These are phyloP conservation scores for Thyatira batis DNA, from an alignment of 2,888 invertebrate genomes.

Conservation along the genomic window DNA sequence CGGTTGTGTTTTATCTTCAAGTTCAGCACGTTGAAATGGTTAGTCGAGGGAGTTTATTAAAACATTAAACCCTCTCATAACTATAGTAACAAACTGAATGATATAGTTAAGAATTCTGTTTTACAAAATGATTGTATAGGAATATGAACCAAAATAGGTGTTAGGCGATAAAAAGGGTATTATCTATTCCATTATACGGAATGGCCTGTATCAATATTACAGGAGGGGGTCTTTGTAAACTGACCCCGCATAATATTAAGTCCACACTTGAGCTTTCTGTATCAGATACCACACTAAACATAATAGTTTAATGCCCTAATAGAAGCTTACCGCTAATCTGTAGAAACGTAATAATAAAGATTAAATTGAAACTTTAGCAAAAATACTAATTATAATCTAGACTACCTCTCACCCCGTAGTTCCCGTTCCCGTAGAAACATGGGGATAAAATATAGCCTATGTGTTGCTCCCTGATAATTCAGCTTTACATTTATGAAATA, in stretches of 20 bases:
- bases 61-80: not conserved
- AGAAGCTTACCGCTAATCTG: not conserved
- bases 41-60: not conserved
- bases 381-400: too few species aligned
- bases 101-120: too few species aligned
- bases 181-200: conserved; percentile 45
- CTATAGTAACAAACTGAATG: not conserved
- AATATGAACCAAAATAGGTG: conserved; percentile 18
- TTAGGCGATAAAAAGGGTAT: conserved; percentile 35
- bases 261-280: conserved; percentile 6
- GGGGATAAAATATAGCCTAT: too few species aligned
- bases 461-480: too few species aligned
- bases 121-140: too few species aligned
- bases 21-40: not conserved
- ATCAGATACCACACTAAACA: conserved; percentile 19
- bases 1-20: not conserved
- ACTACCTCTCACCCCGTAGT: too few species aligned
- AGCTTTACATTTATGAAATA: too few species aligned
- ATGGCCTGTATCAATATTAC: conserved; percentile 32
- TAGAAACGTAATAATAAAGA: not conserved
- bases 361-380: too few species aligned
- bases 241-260: conserved; percentile 15
- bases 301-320: not conserved
- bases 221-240: conserved; percentile 33
- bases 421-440: too few species aligned